Base-by-base conservation (phyloP, 1,140 invertebrate genomes). In the Apis cerana region DNA sequence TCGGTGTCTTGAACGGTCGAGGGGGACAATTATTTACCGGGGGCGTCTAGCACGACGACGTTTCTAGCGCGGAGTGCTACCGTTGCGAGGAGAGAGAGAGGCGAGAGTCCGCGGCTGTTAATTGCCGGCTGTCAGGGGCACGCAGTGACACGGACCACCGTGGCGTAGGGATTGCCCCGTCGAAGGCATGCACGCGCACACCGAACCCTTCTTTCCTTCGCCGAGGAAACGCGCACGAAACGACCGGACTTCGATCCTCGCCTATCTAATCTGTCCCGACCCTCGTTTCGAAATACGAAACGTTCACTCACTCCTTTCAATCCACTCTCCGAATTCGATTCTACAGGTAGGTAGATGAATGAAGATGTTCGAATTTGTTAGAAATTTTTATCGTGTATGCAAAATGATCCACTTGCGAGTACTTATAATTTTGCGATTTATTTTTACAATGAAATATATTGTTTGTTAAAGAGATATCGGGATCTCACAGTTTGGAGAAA, bases 61-160 rank as follows among this genome's bases (percentile, higher is more conserved):
- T 43, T 84, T 83, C 86, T 79, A 86, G 68, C 59, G 74, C 88
- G 86, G 87, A 85, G 86, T 85, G 88, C 76, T 84, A 85, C 85
- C 75, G 85, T 88, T 87, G 27, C 59, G n/a, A 80, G 82, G 74
- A 71, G 90, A 91, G 89, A 33, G 4, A 43, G 33, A 43, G 33
- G 90, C 90, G 90, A 91, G 90, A 92, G 91, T 92, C 92, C 93
- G 91, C 88, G 86, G 87, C 92, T 91, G 93, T 94, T 94, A 94
- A 94, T 94, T 94, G 92, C 91, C 82, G 90, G 88, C 93, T 94
- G 93, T 93, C 93, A 94, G 90, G 88, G 92, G 79, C 93, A 94
- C 89, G 91, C 92, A 91, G 89, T 85, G 85, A 91, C 88, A 85
- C 72, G 82, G 82, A 85, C 85, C 87, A 91, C 89, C 90, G 85